Evolutionary conservation across 2,888 invertebrate genomes (phyloP), one percentile per base, ranked within the genome.

Genomic region (Pterostichus niger): DNA sequence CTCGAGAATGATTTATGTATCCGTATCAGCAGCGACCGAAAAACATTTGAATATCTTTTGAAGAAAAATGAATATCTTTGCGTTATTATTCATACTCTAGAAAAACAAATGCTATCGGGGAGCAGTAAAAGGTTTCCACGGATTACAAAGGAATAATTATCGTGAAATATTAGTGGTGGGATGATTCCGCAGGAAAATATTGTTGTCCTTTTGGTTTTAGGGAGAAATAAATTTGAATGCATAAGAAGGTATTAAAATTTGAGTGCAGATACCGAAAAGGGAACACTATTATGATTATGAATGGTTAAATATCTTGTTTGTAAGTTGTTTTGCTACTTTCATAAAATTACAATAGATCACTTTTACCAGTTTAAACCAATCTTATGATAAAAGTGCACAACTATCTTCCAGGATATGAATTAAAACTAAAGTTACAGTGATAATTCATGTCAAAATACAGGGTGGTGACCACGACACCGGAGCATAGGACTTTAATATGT

Each of bases 121-220:
- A 76, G 56, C 56, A 59, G 40, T 77, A 78, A 61, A 56, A 78
- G 56, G 49, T 49, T 46, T 15, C 59, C 44, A 10, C 31, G 56
- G 59, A 78, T 78, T 79, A 79, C 61, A 79, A 79, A n/a, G 44
- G 79, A 79, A 79, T 79, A 79, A 79, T 79, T 79, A 79, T 79
- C 79, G 13, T 79, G 79, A 49, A 31, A 78, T 78, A 78, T 75
- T 75, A 52, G 31, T 31, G 61, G 31, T 17, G 9, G 17, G 49
- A 79, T 79, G 64, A 79, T 78, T 44, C 52, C 15, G 78, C 64
- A 46, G 15, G 9, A 64, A 79, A 79, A 61, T 61, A 24, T 64
- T 79, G 46, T 79, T 79, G 44, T 79, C 31, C n/a, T 79, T 49
- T 61, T 35, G 35, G 40, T 40, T 40, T 40, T 40, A 5, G 7